Conservation (phyloP, 2,888 invertebrate genomes). For the Orgyia antiqua region DNA sequence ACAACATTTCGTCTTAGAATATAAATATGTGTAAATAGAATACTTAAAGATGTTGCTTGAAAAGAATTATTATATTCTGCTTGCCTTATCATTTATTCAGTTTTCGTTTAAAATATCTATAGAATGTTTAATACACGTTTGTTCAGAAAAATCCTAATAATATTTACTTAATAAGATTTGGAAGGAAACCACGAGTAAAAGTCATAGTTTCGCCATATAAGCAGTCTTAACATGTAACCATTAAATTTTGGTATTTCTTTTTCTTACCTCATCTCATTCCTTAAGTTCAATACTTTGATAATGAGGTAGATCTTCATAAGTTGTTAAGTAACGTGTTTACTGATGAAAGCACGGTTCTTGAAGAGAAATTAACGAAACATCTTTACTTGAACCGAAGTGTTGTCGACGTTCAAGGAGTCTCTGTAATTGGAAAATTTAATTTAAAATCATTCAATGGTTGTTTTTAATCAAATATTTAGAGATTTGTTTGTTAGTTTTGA, state of each 20-base stretch:
- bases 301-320: slow-evolving; percentile 29
- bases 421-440: slow-evolving; percentile 54
- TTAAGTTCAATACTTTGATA: no score
- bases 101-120: slow-evolving; percentile 25
- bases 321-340: slow-evolving; percentile 45
- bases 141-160: slow-evolving; percentile 15
- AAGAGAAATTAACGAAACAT: slow-evolving; percentile 52
- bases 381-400: slow-evolving; percentile 46
- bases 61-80: slow-evolving; percentile 17
- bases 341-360: slow-evolving; percentile 46
- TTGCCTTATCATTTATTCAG: slow-evolving; percentile 36
- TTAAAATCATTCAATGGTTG: slow-evolving; percentile 40
- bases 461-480: slow-evolving; percentile 19
- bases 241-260: no score
- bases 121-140: slow-evolving; percentile 24
- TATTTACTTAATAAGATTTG: slow-evolving; percentile 10
- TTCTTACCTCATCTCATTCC: no score
- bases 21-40: slow-evolving; percentile 11
- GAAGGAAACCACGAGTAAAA: no score
- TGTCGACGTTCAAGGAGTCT: slow-evolving; percentile 30
- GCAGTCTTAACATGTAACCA: no score
- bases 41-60: slow-evolving; percentile 11
- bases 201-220: no score
- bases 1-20: slow-evolving; percentile 4
- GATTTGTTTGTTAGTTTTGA: no score